Evolutionary conservation across 1,140 invertebrate species (phyloP), one percentile per base, ranked within the genome.

Genomic region (Danaus melanippus): DNA sequence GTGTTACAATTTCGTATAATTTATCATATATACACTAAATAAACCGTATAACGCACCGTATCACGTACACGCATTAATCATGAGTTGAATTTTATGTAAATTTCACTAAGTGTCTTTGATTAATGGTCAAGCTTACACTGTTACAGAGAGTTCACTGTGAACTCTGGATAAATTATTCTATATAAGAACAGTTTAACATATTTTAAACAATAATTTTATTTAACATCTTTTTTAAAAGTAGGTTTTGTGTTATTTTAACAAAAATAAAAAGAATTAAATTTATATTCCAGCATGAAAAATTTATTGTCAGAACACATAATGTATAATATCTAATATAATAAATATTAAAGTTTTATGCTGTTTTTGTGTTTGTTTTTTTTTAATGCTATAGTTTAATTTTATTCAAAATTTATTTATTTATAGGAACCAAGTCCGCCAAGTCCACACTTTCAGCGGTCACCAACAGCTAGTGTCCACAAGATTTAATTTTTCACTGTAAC

Each of bases 401-500:
- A 32, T 32, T 32, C 21, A 7, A 32, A 4, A 4, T 32, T 32
- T 50, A 43, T 8, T 49, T n/a, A 6, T 21, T 39, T 46, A 40
- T 8, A 42, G 50, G n/a, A 44, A 8, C 17, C 8, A 41, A 43
- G 54, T 42, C 42, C 43, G 12, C 12, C 12, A 80, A 66, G 65
- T 76, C 21, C 69, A 53, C 10, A 68, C 54, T 69, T 52, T 53
- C 0, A 10, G 56, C 53, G 49, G 53, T 60, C 50, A 42, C 45
- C 45, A 55, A 42, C 15, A 59, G 57, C 42, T 48, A 66, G 60
- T 80, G 79, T 84, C 80, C 80, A 79, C 76, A 83, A 83, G 69
- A 84, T 86, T 86, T 86, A 79, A 86, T 86, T 86, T 86, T 86
- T 86, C 83, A 86, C 71, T 77, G 73, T 77, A 76, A 59, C 69